A percentile compares a stretch with the other conserved stretches of the same genome.
Conservation (phyloP, 2,888 invertebrate species). For the Hypsopygia costalis region DNA sequence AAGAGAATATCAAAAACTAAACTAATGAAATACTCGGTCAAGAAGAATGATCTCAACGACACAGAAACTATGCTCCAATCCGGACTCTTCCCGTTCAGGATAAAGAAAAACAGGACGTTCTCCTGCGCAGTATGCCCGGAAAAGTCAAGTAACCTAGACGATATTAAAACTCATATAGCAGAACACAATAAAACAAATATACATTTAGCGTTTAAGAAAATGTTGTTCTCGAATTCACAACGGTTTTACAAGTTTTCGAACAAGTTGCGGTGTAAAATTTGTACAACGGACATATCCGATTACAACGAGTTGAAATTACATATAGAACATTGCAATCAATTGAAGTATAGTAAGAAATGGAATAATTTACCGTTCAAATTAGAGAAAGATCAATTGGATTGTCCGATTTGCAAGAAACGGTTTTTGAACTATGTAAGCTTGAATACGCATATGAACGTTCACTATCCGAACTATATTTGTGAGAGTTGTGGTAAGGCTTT, state of each 20-base stretch:
- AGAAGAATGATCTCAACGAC: constrained; percentile 42
- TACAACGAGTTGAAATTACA: constrained; percentile 52
- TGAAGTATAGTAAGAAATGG: constrained; percentile 41
- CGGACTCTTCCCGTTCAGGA: constrained; percentile 66
- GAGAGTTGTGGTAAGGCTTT: constrained; percentile 77
- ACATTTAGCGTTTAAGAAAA: constrained; percentile 58
- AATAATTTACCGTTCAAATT: constrained; percentile 64
- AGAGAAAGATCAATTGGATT: constrained; percentile 68
- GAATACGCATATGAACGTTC: constrained; percentile 75
- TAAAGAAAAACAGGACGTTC: constrained; percentile 44
- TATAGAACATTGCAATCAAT: constrained; percentile 44
- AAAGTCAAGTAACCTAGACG: constrained; percentile 44
- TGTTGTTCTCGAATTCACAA: constrained; percentile 52
- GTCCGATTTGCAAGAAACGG: constrained; percentile 61
- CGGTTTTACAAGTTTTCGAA: constrained; percentile 43
- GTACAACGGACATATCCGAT: constrained; percentile 45
- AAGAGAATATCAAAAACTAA: constrained; percentile 27
- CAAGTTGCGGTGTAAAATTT: constrained; percentile 55
- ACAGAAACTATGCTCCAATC: constrained; percentile 46
- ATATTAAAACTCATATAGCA: constrained; percentile 45
- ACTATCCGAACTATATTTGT: constrained; percentile 74
- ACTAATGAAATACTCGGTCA: constrained; percentile 31
- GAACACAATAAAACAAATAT: constrained; percentile 50
- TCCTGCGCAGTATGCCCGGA: constrained; percentile 57
- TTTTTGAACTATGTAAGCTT: constrained; percentile 65